These are phyloP conservation scores for Cyanistes caeruleus DNA, from an alignment of 2,113 vertebrate species.

Conservation along the genomic window DNA sequence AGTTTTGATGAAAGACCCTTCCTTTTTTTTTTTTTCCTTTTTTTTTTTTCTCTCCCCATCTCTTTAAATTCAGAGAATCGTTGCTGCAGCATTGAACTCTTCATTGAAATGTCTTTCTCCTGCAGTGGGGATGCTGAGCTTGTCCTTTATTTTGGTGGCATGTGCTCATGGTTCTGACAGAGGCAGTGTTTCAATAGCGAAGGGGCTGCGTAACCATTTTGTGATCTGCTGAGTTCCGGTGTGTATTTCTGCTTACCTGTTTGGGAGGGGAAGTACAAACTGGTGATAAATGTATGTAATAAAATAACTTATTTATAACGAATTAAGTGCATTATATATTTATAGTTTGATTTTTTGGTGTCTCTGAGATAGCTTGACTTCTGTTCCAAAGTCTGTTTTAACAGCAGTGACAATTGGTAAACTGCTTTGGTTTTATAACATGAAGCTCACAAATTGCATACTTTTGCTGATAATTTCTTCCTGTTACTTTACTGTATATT, in stretches of 20 bases:
- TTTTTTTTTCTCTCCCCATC: accelerated
- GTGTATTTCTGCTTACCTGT: not conserved
- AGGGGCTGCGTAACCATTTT: not conserved
- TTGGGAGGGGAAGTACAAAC: not conserved
- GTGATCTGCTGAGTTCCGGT: not conserved
- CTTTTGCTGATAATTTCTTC: constrained; percentile 7
- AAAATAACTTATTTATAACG: constrained; percentile 54
- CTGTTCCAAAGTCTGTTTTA: not conserved
- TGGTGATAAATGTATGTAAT: constrained; percentile 39
- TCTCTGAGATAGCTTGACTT: not conserved
- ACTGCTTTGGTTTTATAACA: not conserved
- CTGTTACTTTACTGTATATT: not conserved
- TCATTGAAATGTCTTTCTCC: not conserved
- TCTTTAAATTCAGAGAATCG: not conserved
- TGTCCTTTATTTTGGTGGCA: not conserved
- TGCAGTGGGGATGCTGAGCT: not conserved
- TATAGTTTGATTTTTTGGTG: constrained; percentile 30
- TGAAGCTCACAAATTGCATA: not conserved
- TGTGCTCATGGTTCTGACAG: not conserved
- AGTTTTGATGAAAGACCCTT: not conserved
- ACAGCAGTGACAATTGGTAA: not conserved
- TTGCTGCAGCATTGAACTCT: not conserved
- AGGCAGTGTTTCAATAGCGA: accelerated
- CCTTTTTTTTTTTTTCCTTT: accelerated
- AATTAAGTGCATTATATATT: constrained; percentile 59